Conservation (phyloP, 1,140 invertebrate species). For the Aphis craccivora region DNA sequence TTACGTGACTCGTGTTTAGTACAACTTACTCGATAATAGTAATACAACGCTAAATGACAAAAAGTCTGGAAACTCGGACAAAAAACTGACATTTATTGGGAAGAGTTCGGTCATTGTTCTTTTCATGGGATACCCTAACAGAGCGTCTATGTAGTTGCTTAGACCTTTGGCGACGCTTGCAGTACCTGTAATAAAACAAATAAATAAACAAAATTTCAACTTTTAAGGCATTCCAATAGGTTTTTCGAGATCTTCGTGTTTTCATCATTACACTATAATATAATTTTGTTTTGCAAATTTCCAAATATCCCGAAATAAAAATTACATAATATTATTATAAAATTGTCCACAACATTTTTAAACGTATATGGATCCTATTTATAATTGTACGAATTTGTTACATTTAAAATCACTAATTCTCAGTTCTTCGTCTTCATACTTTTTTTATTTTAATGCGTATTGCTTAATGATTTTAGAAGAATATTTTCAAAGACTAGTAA, state of each 20-base stretch:
- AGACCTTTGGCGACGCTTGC: conserved; percentile 79
- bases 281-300: background rate
- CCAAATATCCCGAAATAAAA: background rate
- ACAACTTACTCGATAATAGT: conserved; percentile 67
- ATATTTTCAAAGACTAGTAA: too few species aligned
- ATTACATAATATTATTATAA: too few species aligned
- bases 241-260: background rate
- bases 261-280: background rate
- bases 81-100: conserved; percentile 68
- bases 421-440: background rate
- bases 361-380: background rate
- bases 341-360: too few species aligned
- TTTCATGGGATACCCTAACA: conserved; percentile 72
- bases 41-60: conserved; percentile 71
- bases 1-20: too few species aligned
- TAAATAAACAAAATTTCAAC: background rate
- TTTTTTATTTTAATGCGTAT: background rate
- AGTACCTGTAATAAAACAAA: conserved; percentile 66
- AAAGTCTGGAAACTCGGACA: conserved; percentile 75
- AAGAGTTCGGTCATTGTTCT: conserved; percentile 69
- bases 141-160: conserved; percentile 75
- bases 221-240: background rate
- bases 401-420: background rate
- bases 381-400: background rate
- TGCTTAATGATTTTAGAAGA: background rate